Base-by-base conservation (phyloP, 2,797 vertebrate species). In the Anguilla megastoma region DNA sequence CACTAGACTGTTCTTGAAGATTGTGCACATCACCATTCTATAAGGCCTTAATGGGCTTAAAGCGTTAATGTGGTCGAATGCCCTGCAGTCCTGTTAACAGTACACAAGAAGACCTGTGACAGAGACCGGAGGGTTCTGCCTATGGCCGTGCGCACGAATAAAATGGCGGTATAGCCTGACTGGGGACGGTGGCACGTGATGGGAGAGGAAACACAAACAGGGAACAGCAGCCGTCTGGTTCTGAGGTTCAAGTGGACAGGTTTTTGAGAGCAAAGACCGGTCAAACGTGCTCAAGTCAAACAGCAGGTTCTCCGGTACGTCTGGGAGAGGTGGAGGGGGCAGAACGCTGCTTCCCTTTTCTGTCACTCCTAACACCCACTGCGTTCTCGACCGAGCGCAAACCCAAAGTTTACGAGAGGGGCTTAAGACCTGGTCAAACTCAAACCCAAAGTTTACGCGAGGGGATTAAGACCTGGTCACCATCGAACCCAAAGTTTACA, bases 1-100 rank as follows among this genome's bases (percentile, higher is more conserved):
- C 74, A 79, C 14, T 33, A 48, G 21, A 82, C 79, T 10, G n/a
- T 82, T 48, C 6, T 41, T 82, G 18, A 45, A 50, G 45, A 16
- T 30, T 50, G 41, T 82, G 79, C 41, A 48, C 21, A 48, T 45
- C 45, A 50, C 79, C 41, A 48, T 21, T 82, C 45, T 82, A n/a
- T 82, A 82, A 82, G 79, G 79, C 79, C 79, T 82, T 82, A 24
- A n/a, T n/a, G 79, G 45, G 79, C 41, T 82, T 48, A 50, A 82
- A 82, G 79, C 79, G 24, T n/a, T 48, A 27, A 50, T 50, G 79
- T 82, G 79, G 79, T 74, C 30, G 0, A 74, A 36, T 30, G 30
- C 69, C 33, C 27, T 10, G 69, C 30, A 16, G 69, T 82, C 45
- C 45, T 82, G 41, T 82, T 14, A 41, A 79, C 3, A 3, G 45